Evolutionary conservation across 1,140 invertebrate genomes (phyloP).

Genomic region (Lordiphosa collinella): DNA sequence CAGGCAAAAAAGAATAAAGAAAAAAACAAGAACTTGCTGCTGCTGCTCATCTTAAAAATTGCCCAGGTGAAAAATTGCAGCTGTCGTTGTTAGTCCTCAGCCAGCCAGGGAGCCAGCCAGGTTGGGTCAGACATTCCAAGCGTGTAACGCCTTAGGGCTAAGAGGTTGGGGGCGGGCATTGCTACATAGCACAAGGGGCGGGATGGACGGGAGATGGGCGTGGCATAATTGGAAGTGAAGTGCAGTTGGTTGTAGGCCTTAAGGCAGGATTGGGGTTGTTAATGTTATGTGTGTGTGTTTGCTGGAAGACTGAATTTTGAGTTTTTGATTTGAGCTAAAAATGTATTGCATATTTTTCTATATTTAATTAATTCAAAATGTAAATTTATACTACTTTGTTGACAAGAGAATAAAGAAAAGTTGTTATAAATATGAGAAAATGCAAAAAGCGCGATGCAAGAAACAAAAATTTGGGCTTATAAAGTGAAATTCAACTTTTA

Average conservation of each 20-base stretch:
- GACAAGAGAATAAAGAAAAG: too few relatives aligned
- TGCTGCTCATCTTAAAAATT: constrained; percentile 74
- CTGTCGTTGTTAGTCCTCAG: constrained; percentile 61
- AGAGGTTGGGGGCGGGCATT: neutral
- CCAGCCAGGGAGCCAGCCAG: neutral
- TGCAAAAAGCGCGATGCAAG: too few relatives aligned
- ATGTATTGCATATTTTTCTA: neutral
- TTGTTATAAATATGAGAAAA: too few relatives aligned
- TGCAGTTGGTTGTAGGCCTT: constrained; percentile 57
- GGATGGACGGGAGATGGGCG: neutral
- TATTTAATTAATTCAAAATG: too few relatives aligned
- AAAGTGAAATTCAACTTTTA: too few relatives aligned
- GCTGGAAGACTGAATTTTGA: neutral
- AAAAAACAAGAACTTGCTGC: constrained; percentile 28
- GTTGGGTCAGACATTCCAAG: constrained; percentile 35
- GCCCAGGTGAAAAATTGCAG: constrained; percentile 79
- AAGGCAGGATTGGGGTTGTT: constrained; percentile 6
- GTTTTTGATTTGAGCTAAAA: constrained; percentile 3
- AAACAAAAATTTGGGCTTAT: too few relatives aligned
- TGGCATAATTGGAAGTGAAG: constrained; percentile 39
- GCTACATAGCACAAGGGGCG: neutral
- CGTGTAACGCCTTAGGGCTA: constrained; percentile 22
- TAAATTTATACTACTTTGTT: too few relatives aligned
- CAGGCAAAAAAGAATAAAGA: constrained; percentile 50
- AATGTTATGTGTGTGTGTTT: constrained; percentile 8